Percentiles rank a stretch among this genome's conserved stretches.
These are phyloP conservation scores for Geotrupes spiniger DNA, from an alignment of 2,888 invertebrate species.

Conservation along the genomic window DNA sequence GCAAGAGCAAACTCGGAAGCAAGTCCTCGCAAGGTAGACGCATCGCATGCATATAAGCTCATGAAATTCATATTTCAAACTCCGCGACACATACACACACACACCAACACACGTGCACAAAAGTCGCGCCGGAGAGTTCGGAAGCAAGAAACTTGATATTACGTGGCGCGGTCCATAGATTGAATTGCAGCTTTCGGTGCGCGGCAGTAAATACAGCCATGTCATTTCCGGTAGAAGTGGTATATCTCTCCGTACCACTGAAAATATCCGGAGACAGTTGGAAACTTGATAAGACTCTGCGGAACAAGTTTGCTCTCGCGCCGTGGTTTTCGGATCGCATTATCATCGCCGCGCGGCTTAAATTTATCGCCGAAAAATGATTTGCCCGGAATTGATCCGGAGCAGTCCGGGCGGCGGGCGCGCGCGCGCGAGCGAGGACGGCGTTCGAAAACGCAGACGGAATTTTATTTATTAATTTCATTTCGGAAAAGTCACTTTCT, in stretches of 20 bases:
- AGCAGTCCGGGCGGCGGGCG: no score
- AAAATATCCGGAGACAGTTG: constrained; percentile 29
- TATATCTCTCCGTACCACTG: constrained; percentile 16
- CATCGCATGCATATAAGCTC: no score
- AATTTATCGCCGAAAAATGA: constrained; percentile 13
- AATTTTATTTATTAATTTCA: no score
- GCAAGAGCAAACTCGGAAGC: no score
- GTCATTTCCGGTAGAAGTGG: constrained; percentile 6
- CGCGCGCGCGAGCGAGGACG: no score
- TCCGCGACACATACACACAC: no score
- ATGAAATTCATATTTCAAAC: no score
- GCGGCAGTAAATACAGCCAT: constrained; percentile 5
- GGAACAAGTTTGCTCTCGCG: constrained; percentile 30
- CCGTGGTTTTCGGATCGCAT: constrained; percentile 22
- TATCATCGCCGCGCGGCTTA: constrained; percentile 17
- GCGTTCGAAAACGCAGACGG: no score
- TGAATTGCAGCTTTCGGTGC: constrained; percentile 4
- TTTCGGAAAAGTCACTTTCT: no score
- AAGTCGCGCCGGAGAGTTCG: background rate
- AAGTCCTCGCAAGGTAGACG: no score
- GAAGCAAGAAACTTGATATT: constrained; percentile 1
- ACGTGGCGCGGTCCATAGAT: constrained; percentile 1
- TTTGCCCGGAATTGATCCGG: no score
- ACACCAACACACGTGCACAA: background rate
- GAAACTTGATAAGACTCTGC: constrained; percentile 32